These are phyloP conservation scores for Hydrozoanthus tunicans DNA, from an alignment of 64 coral and sea anemone species.

Conservation along the genomic window DNA sequence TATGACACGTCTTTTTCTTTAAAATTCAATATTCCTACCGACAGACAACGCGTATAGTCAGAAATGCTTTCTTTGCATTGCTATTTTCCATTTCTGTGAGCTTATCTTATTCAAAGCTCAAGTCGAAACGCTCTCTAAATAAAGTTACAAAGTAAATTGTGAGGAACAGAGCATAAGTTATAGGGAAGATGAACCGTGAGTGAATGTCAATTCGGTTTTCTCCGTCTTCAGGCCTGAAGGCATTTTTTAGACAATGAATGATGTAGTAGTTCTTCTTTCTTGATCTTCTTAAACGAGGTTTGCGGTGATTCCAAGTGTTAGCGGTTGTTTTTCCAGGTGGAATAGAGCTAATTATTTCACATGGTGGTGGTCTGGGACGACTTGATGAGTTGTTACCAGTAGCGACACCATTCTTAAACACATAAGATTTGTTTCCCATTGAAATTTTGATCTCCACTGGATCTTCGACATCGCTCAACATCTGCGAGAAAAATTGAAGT, in stretches of 20 bases:
- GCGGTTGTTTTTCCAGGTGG: conserved; percentile 13
- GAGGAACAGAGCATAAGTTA: conserved; percentile 65
- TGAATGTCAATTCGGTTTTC: conserved; percentile 80
- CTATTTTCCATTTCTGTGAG: no score
- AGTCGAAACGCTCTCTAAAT: background rate
- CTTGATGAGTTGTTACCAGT: conserved; percentile 1
- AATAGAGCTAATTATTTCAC: conserved; percentile 12
- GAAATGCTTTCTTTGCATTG: no score
- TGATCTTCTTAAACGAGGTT: conserved; percentile 52
- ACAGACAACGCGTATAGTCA: no score
- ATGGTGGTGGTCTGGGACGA: background rate
- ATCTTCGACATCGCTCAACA: conserved; percentile 43
- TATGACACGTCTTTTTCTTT: no score
- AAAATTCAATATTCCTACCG: no score
- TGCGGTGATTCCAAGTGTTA: conserved; percentile 71
- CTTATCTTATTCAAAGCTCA: background rate
- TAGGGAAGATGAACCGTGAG: conserved; percentile 74
- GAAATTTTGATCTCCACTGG: conserved; percentile 81
- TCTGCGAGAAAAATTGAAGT: conserved; percentile 14
- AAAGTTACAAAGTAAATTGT: conserved; percentile 64
- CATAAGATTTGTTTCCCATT: conserved; percentile 76
- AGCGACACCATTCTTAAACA: conserved; percentile 63
- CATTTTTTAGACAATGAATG: conserved; percentile 54
- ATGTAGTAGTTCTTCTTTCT: conserved; percentile 16
- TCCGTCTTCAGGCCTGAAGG: conserved; percentile 33